Percentiles rank a stretch among this genome's conserved stretches.
These are phyloP conservation scores for Lasioglossum vierecki DNA, from an alignment of 2,888 invertebrate genomes.

Conservation along the genomic window DNA sequence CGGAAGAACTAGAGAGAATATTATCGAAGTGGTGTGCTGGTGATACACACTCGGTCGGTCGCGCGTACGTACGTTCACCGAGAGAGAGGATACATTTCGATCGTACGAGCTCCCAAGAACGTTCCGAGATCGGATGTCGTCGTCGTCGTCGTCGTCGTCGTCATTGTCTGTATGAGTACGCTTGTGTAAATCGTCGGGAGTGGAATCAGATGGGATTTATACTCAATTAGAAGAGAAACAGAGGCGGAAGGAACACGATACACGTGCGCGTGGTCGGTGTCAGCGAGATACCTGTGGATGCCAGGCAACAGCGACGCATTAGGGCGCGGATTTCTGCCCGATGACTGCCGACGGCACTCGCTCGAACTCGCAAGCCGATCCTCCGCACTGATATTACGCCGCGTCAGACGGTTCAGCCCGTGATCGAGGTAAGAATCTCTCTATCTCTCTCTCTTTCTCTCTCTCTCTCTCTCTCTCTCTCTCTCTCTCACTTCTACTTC, in stretches of 20 bases:
- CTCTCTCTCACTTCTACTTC: constrained; percentile 23
- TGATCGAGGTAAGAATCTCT: constrained; percentile 40
- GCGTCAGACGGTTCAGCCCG: constrained; percentile 35
- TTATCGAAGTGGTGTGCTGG: constrained; percentile 9
- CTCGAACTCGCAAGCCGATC: constrained; percentile 35
- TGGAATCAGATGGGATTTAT: constrained; percentile 20
- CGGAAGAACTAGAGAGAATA: constrained; percentile 1
- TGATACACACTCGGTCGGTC: constrained; percentile 11
- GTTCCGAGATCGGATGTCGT: constrained; percentile 4
- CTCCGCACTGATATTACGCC: constrained; percentile 47
- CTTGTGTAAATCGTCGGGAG: constrained; percentile 1
- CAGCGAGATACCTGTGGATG: constrained; percentile 58
- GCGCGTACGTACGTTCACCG: neutral
- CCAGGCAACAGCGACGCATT: constrained; percentile 52
- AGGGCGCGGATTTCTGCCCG: constrained; percentile 59
- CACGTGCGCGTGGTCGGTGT: constrained; percentile 57
- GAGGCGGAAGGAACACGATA: constrained; percentile 51
- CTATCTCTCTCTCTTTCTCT: neutral
- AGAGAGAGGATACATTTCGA: neutral
- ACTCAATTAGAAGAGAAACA: constrained; percentile 21
- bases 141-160: neutral
- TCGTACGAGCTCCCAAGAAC: neutral
- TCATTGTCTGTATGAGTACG: neutral
- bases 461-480: neutral
- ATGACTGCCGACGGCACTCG: constrained; percentile 43